Conservation (phyloP, 2,113 vertebrate genomes). For the Vimba vimba region DNA sequence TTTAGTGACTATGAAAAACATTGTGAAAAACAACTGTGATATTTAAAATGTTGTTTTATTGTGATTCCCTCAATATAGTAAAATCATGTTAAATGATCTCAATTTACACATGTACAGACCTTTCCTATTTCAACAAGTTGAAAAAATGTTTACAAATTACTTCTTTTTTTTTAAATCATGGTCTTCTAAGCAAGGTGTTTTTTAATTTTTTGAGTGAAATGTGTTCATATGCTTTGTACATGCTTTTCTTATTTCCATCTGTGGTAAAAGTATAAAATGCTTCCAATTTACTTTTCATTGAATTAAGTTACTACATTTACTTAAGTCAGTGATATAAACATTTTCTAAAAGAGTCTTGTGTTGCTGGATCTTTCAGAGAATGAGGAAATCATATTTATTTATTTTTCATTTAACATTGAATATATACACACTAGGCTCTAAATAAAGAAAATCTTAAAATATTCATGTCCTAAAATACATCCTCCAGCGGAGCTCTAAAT, state of each 20-base stretch:
- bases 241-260: not conserved
- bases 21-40: constrained; percentile 9
- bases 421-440: not conserved
- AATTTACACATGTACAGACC: not conserved
- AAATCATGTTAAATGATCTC: not conserved
- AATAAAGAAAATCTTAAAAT: not conserved
- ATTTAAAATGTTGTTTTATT: constrained; percentile 20
- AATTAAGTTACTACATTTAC: not conserved
- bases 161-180: not conserved
- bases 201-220: constrained; percentile 5
- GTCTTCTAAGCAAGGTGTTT: not conserved
- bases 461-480: not conserved
- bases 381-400: not conserved
- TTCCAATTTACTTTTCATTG: not conserved
- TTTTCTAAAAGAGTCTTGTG: not conserved
- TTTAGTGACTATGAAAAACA: not conserved
- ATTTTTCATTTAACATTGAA: not conserved
- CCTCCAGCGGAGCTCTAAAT: not conserved
- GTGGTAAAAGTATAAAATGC: not conserved
- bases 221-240: constrained; percentile 18
- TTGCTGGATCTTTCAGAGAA: not conserved
- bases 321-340: not conserved
- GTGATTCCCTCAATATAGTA: not conserved
- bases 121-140: not conserved
- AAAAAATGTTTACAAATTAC: not conserved